Evolutionary conservation across 2,888 invertebrate genomes (phyloP), one percentile per base, ranked within the genome.

Genomic region (Macrophya annulata): DNA sequence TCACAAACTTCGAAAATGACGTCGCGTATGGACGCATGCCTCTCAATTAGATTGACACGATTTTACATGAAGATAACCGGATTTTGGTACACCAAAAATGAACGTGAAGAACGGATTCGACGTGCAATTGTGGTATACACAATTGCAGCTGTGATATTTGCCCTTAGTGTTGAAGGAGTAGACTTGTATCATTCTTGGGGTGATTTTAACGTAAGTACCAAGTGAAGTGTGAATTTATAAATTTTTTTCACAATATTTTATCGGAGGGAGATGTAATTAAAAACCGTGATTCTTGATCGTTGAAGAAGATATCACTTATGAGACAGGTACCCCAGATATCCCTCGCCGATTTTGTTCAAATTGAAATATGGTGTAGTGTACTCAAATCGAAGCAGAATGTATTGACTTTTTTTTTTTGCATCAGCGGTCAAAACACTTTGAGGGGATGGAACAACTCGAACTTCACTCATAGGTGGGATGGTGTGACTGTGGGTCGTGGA

Each of bases 1-100:
- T 77, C 43, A 59, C 21, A 62, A 81, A 43, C 62, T 8, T 43
- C 62, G 51, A 81, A 81, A 43, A 83, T 83, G 83, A 31, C 65
- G n/a, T 17, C 48, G 79, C 76, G 81, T 48, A 45, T 74, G 79
- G 86, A 88, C 51, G 85, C 87, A 85, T 88, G 88, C 37, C 48
- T 81, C 15, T 88, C 90, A 9, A 87, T 88, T 51, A 85, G 76
- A 40, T 17, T 88, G 6, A 89, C 88, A n/a, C 84, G 87, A 15
- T 88, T 89, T 10, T 88, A 86, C 25, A 87, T 90, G 90, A 90
- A 87, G 65, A 72, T 87, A n/a, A 87, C 87, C 1, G 90, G 90
- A 0, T 89, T 89, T 59, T 90, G 90, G 90, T 25, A 86, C n/a
- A 86, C 88, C 4, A 71, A 83, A 0, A 86, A 85, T 10, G 12